These are phyloP conservation scores for Pterostichus madidus DNA, from an alignment of 2,888 invertebrate genomes.

Conservation along the genomic window DNA sequence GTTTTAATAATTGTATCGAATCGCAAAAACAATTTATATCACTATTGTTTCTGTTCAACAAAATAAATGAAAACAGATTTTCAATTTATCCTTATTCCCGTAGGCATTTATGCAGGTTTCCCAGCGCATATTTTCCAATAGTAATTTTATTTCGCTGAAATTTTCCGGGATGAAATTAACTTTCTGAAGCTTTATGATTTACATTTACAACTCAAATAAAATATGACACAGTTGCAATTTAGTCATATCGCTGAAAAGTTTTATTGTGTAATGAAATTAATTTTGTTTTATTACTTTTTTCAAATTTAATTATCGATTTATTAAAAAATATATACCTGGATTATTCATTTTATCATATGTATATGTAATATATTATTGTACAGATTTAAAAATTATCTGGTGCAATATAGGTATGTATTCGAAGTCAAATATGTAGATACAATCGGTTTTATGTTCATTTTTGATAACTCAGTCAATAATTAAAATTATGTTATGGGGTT, in stretches of 20 bases:
- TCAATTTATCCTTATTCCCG: conserved; percentile 48
- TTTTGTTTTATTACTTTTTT: conserved; percentile 4
- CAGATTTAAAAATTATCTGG: too few species aligned
- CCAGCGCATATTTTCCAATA: conserved; percentile 14
- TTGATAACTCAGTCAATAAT: too few species aligned
- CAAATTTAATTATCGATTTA: not conserved
- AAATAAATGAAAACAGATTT: conserved; percentile 40
- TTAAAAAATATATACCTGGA: not conserved
- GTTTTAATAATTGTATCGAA: conserved; percentile 19
- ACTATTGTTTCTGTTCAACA: conserved; percentile 19
- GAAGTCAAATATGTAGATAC: too few species aligned
- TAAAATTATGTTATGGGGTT: too few species aligned
- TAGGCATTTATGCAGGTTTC: conserved; percentile 46
- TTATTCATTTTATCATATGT: not conserved
- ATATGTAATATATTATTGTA: too few species aligned
- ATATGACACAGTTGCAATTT: conserved; percentile 26
- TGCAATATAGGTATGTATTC: too few species aligned
- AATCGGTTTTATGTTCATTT: too few species aligned
- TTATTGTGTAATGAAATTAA: conserved; percentile 36
- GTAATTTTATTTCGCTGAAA: conserved; percentile 36
- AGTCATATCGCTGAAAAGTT: conserved; percentile 19
- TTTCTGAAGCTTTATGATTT: conserved; percentile 33
- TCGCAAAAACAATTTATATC: conserved; percentile 22
- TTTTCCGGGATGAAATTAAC: conserved; percentile 26
- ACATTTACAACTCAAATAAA: conserved; percentile 32